Conservation (phyloP, 37 sponge, comb jelly and placozoan genomes). For the Ephydatia muelleri region DNA sequence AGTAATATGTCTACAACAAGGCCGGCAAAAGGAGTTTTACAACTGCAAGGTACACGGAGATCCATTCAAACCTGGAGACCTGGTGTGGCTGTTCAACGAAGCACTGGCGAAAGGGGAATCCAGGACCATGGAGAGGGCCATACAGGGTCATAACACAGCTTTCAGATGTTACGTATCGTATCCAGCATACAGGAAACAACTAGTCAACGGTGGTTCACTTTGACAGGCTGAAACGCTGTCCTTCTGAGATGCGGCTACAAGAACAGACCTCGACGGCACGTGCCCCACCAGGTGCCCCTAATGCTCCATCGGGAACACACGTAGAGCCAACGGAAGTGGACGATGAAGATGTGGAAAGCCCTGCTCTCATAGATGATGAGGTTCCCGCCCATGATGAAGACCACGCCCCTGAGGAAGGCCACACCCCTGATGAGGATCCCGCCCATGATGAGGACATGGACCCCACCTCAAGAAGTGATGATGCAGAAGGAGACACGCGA, state of each 20-base stretch:
- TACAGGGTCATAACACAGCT: slow-evolving; percentile 1
- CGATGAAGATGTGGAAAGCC: background rate
- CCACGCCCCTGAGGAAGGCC: background rate
- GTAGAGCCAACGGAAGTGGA: slow-evolving; percentile 1
- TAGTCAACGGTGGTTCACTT: background rate
- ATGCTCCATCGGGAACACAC: slow-evolving; percentile 1
- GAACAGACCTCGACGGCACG: background rate
- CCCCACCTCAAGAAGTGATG: slow-evolving; percentile 1
- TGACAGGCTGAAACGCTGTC: slow-evolving; percentile 1
- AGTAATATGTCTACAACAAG: background rate
- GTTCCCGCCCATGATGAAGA: slow-evolving; percentile 1
- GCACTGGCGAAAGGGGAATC: background rate
- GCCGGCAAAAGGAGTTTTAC: slow-evolving; percentile 26
- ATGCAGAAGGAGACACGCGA: background rate
- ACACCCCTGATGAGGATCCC: background rate
- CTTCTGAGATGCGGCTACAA: background rate
- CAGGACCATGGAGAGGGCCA: slow-evolving; percentile 1
- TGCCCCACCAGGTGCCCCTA: background rate
- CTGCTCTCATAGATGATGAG: background rate
- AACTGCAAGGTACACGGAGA: slow-evolving; percentile 32
- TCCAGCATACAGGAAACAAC: background rate
- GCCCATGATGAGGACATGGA: background rate
- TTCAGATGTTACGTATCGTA: background rate
- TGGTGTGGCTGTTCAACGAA: slow-evolving; percentile 12
- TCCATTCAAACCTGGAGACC: slow-evolving; percentile 27